Conservation (phyloP, 2,888 invertebrate genomes). For the Lasius platythorax region DNA sequence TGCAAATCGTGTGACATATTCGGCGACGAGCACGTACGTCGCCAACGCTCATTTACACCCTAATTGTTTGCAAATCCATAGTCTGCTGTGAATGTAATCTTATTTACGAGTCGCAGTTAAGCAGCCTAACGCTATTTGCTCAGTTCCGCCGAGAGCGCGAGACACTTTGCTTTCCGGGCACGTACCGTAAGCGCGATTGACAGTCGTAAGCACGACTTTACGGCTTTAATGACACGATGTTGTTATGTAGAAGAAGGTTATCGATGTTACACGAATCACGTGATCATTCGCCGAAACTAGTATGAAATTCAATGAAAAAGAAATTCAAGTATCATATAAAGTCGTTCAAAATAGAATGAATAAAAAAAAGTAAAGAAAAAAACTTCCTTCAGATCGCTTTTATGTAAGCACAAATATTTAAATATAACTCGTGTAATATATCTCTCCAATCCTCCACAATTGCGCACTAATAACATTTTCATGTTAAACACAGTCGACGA, state of each 20-base stretch:
- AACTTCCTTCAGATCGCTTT: neutral
- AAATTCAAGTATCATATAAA: neutral
- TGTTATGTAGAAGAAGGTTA: conserved; percentile 20
- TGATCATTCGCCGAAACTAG: neutral
- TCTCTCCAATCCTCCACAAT: neutral
- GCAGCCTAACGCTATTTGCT: conserved; percentile 67
- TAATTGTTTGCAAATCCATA: conserved; percentile 71
- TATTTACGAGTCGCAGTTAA: conserved; percentile 71
- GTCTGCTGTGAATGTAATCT: conserved; percentile 69
- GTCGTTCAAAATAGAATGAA: neutral
- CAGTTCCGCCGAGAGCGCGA: conserved; percentile 54
- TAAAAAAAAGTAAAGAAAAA: neutral
- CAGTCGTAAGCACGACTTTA: conserved; percentile 52
- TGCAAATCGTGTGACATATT: conserved; percentile 4
- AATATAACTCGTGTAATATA: neutral
- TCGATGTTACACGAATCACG: neutral
- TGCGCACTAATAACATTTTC: neutral
- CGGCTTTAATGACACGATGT: conserved; percentile 22
- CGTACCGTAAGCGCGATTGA: conserved; percentile 59
- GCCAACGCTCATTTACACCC: conserved; percentile 55
- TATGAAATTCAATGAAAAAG: neutral
- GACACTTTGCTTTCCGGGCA: conserved; percentile 53
- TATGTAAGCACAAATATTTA: neutral
- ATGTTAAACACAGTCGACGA: neutral
- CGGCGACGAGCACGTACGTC: conserved; percentile 24